Evolutionary conservation across 2,888 invertebrate genomes (phyloP).

Genomic region (Acleris laterana): DNA sequence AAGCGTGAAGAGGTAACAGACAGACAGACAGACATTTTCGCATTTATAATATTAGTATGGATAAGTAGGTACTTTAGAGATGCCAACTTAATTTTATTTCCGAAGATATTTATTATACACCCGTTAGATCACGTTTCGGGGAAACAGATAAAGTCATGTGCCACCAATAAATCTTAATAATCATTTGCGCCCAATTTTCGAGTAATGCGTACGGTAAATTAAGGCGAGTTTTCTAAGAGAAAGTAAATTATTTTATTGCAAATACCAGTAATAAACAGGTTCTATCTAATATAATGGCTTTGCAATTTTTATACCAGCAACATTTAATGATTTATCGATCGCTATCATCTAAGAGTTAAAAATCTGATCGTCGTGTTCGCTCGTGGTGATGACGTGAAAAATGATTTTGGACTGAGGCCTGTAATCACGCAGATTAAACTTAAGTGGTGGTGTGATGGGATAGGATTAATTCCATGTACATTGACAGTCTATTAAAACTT

Average conservation of each 20-base stretch:
- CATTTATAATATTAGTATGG: too few species aligned
- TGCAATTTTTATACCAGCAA: conserved; percentile 59
- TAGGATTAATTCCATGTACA: conserved; percentile 7
- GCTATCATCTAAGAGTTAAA: conserved; percentile 33
- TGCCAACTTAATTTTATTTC: neutral
- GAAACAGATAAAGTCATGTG: conserved; percentile 32
- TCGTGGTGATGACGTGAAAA: conserved; percentile 28
- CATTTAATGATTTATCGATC: conserved; percentile 55
- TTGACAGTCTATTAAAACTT: conserved; percentile 15
- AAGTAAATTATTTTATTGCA: conserved; percentile 78
- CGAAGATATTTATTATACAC: neutral
- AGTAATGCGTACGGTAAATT: conserved; percentile 52
- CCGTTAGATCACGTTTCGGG: conserved; percentile 7
- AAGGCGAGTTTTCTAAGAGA: conserved; percentile 71
- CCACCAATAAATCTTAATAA: conserved; percentile 70
- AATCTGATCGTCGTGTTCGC: conserved; percentile 8
- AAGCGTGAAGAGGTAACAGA: too few species aligned
- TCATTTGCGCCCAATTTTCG: conserved; percentile 61
- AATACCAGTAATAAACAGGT: conserved; percentile 72
- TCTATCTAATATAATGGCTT: conserved; percentile 54
- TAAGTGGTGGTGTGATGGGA: conserved; percentile 16
- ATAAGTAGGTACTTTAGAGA: too few species aligned
- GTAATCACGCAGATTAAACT: conserved; percentile 22
- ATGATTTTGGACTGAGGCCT: conserved; percentile 22
- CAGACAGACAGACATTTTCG: too few species aligned